Percentiles rank a stretch among this genome's conserved stretches.
Conservation (phyloP, 2,888 invertebrate genomes). For the Pteria penguin region DNA sequence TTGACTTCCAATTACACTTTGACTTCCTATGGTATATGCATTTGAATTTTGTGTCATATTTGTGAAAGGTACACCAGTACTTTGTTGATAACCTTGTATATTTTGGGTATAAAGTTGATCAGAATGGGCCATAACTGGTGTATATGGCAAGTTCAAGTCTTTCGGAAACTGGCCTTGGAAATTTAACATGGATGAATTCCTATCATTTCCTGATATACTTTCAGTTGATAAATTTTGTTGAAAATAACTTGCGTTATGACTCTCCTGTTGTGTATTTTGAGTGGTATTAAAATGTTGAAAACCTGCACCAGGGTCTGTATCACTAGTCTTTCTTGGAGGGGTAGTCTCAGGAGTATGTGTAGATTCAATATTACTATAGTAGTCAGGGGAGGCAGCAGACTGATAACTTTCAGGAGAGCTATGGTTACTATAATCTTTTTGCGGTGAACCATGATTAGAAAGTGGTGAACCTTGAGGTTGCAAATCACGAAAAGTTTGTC, state of each 20-base stretch:
- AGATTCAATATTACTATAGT: slow-evolving; percentile 2
- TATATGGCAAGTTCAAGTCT: background rate
- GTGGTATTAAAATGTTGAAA: background rate
- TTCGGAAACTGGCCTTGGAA: background rate
- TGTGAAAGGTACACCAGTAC: background rate
- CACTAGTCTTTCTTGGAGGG: background rate
- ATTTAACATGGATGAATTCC: background rate
- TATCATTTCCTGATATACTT: background rate
- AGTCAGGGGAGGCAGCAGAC: slow-evolving; percentile 38
- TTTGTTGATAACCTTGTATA: background rate
- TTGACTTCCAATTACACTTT: background rate
- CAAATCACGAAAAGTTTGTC: slow-evolving; percentile 13
- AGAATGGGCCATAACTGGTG: background rate
- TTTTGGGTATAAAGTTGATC: background rate
- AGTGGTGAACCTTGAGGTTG: slow-evolving; percentile 26
- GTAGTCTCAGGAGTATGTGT: background rate
- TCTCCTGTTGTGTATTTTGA: background rate
- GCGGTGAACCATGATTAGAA: slow-evolving; percentile 34
- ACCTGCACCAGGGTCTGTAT: background rate
- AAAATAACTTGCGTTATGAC: background rate
- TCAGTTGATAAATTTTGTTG: background rate
- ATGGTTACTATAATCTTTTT: slow-evolving; percentile 43
- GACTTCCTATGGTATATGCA: no score
- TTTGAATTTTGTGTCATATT: background rate
- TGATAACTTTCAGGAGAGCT: slow-evolving; percentile 43